phyloP scores from a whole-genome alignment of 1,140 invertebrate genomes.

The Phymorhynchus buccinoides region DNA sequence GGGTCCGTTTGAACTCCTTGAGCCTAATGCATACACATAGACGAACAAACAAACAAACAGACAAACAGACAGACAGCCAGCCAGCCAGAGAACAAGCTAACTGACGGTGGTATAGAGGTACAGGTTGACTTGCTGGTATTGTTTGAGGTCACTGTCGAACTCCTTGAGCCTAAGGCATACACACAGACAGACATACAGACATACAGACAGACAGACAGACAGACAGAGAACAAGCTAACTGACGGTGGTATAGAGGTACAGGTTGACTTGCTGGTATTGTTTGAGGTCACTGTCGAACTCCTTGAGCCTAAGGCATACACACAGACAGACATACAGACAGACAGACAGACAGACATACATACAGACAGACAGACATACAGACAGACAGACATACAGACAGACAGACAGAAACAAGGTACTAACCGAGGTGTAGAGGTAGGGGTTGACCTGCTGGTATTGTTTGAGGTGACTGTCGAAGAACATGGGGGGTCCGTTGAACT shows the following conservation, averaged over 20 bases:
- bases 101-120: constrained; percentile 51
- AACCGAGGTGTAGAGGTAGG: constrained; percentile 50
- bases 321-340: too few species aligned
- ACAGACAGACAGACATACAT: too few species aligned
- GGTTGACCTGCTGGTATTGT: constrained; percentile 43
- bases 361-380: too few species aligned
- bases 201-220: too few species aligned
- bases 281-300: too few species aligned
- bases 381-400: too few species aligned
- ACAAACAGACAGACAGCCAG: too few species aligned
- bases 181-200: too few species aligned
- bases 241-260: constrained; percentile 50
- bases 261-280: constrained; percentile 43
- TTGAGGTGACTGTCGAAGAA: constrained; percentile 29
- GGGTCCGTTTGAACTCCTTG: too few species aligned
- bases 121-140: constrained; percentile 45
- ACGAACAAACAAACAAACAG: too few species aligned
- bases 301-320: background rate
- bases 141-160: constrained; percentile 19
- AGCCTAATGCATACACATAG: too few species aligned
- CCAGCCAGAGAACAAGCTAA: background rate
- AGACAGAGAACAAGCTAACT: constrained; percentile 34
- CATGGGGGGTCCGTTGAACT: constrained; percentile 47
- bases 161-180: background rate
- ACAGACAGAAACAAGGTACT: constrained; percentile 14